phyloP scores from a whole-genome alignment of 1,140 invertebrate species.

The Euwallacea similis region DNA sequence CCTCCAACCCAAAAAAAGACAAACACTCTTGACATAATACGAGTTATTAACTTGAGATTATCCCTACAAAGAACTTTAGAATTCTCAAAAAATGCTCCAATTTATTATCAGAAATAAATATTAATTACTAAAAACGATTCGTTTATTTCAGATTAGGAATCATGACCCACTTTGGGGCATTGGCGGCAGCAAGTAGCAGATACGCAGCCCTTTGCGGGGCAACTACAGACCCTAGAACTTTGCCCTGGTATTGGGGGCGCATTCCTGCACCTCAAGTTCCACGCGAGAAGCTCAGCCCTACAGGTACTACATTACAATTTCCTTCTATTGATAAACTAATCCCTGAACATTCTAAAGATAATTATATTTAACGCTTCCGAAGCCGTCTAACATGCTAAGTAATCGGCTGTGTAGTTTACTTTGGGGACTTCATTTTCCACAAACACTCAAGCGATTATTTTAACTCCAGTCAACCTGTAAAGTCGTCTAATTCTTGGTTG shows the following conservation, averaged over 20 bases:
- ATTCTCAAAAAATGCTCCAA: too few species aligned
- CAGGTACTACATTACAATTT: constrained; percentile 52
- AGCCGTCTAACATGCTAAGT: not conserved
- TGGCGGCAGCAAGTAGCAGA: constrained; percentile 62
- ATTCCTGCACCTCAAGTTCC: constrained; percentile 53
- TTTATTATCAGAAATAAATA: too few species aligned
- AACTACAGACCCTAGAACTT: constrained; percentile 50
- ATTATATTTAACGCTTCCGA: too few species aligned
- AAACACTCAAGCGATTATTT: constrained; percentile 7
- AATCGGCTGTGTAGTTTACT: not conserved
- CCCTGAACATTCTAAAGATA: too few species aligned
- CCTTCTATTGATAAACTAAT: too few species aligned
- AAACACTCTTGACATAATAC: too few species aligned
- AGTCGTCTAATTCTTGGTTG: constrained; percentile 11
- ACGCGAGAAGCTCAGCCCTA: constrained; percentile 57
- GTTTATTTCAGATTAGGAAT: constrained; percentile 71
- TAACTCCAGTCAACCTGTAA: not conserved
- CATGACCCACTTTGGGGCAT: constrained; percentile 75
- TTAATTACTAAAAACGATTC: not conserved
- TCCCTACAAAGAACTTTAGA: too few species aligned
- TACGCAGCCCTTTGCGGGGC: constrained; percentile 67
- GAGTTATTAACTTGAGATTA: too few species aligned
- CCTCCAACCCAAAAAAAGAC: too few species aligned
- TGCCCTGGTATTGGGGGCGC: constrained; percentile 58
- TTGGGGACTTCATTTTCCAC: not conserved